These are phyloP conservation scores for Mimumesa dahlbomi DNA, from an alignment of 2,888 invertebrate genomes.

Conservation along the genomic window DNA sequence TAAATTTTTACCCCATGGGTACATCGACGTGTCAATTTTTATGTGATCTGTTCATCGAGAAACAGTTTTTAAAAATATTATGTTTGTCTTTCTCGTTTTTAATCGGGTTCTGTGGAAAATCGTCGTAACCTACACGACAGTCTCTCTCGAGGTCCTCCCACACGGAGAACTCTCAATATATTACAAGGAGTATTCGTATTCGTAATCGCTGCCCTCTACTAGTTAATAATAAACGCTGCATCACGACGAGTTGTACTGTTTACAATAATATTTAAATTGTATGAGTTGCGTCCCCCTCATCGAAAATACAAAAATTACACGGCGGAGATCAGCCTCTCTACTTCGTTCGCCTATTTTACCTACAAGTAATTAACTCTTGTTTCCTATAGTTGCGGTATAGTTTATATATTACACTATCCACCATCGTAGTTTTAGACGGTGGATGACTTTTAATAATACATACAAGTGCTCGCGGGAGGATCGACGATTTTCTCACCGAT, in stretches of 20 bases:
- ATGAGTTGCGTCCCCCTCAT: constrained; percentile 10
- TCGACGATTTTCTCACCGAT: constrained; percentile 25
- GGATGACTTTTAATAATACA: constrained; percentile 23
- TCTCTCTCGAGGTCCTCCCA: neutral
- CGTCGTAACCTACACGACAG: neutral
- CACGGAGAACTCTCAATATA: constrained; percentile 13
- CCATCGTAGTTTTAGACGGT: constrained; percentile 4
- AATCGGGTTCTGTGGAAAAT: neutral
- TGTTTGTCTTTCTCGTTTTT: neutral
- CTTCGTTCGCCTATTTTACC: constrained; percentile 38
- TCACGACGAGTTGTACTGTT: constrained; percentile 59
- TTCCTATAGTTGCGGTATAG: constrained; percentile 25
- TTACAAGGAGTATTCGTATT: constrained; percentile 39
- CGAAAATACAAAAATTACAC: constrained; percentile 66
- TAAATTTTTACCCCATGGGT: too few species aligned
- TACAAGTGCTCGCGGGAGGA: neutral
- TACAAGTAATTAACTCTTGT: constrained; percentile 35
- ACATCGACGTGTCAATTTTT: too few species aligned
- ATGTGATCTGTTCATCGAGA: too few species aligned
- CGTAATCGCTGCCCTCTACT: constrained; percentile 19
- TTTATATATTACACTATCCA: constrained; percentile 47
- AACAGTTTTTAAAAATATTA: neutral
- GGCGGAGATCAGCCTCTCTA: constrained; percentile 66
- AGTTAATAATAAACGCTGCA: constrained; percentile 29
- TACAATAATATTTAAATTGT: constrained; percentile 41